phyloP scores from a whole-genome alignment of 2,888 invertebrate species.

The Leuctra nigra region DNA sequence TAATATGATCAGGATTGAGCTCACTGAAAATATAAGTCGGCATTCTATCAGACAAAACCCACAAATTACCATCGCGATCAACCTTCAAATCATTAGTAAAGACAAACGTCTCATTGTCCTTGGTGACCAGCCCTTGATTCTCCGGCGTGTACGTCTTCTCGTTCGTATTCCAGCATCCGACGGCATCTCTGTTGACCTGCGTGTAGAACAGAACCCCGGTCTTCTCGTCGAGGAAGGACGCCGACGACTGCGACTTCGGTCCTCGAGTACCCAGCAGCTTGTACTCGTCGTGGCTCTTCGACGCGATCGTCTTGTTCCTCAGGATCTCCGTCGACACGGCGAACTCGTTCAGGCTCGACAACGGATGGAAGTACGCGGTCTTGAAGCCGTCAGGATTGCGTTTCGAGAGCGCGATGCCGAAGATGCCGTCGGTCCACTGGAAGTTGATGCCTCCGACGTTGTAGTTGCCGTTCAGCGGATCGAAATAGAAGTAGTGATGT shows the following conservation, averaged over 20 bases:
- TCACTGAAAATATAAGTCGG: constrained; percentile 61
- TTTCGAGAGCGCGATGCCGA: constrained; percentile 63
- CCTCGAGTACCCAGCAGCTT: constrained; percentile 62
- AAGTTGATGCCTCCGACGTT: constrained; percentile 63
- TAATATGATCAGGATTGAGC: constrained; percentile 55
- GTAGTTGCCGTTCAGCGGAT: constrained; percentile 62
- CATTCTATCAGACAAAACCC: constrained; percentile 67
- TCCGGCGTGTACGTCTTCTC: constrained; percentile 55
- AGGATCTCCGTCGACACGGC: constrained; percentile 62
- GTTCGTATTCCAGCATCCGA: constrained; percentile 71
- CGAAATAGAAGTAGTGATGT: constrained; percentile 60
- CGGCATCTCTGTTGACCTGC: constrained; percentile 64
- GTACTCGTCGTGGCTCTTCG: constrained; percentile 40
- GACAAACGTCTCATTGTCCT: constrained; percentile 63
- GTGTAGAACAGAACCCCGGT: constrained; percentile 70
- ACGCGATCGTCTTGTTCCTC: constrained; percentile 58
- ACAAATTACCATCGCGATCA: constrained; percentile 60
- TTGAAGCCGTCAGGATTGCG: constrained; percentile 58
- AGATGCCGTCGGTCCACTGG: constrained; percentile 71
- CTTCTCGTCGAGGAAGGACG: constrained; percentile 61
- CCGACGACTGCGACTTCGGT: constrained; percentile 64
- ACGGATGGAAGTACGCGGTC: constrained; percentile 71
- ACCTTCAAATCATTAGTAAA: constrained; percentile 75
- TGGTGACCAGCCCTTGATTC: constrained; percentile 64
- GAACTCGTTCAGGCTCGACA: constrained; percentile 71